A percentile compares a stretch with the other conserved stretches of the same genome.
These are phyloP conservation scores for Cebus imitator DNA, from an alignment of 2,113 vertebrate genomes.

Conservation along the genomic window DNA sequence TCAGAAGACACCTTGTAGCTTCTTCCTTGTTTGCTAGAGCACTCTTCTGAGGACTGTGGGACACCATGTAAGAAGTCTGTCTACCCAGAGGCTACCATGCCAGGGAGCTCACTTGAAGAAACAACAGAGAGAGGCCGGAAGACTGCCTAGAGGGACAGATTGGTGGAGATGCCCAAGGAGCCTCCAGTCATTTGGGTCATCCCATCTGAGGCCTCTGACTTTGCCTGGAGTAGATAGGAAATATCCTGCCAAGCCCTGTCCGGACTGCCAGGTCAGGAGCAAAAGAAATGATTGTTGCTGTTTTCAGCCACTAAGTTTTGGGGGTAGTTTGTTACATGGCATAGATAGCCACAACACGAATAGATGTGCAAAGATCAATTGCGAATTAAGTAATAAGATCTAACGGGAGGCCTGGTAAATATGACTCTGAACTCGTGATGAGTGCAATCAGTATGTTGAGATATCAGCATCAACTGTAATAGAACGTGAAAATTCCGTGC, in stretches of 20 bases:
- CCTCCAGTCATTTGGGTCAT: background rate
- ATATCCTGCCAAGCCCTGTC: background rate
- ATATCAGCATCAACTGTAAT: background rate
- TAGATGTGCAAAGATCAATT: constrained; percentile 10
- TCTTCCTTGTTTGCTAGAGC: background rate
- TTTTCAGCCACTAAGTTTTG: background rate
- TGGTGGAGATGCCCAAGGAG: background rate
- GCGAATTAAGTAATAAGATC: constrained; percentile 36
- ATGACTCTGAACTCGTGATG: constrained; percentile 40
- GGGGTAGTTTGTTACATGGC: constrained; percentile 5
- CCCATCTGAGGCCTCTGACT: background rate
- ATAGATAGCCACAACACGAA: constrained; percentile 17
- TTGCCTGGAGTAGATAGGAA: background rate
- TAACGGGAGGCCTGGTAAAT: constrained; percentile 20
- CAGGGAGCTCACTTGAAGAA: background rate
- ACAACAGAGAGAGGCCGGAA: background rate
- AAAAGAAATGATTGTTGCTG: background rate
- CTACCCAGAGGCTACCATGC: background rate
- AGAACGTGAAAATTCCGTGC: background rate
- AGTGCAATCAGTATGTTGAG: background rate
- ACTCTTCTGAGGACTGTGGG: background rate
- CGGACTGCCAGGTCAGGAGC: background rate
- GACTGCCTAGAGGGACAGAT: background rate
- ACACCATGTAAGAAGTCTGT: background rate
- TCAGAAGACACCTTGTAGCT: background rate